Percentiles rank a stretch among this genome's conserved stretches.
phyloP scores from a whole-genome alignment of 1,140 invertebrate species.

The Acyrthosiphon pisum region DNA sequence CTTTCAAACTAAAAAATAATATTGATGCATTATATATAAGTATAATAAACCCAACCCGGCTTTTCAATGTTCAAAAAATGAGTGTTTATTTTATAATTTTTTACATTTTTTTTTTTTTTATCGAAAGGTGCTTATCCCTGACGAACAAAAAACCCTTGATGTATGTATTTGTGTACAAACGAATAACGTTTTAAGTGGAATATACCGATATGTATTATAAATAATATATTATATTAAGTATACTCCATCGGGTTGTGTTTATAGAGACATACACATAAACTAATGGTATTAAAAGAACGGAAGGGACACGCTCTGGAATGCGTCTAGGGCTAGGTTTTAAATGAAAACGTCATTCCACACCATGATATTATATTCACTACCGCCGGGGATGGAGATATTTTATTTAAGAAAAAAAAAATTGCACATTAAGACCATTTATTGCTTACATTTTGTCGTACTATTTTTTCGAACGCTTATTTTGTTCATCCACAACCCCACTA shows the following conservation, averaged over 20 bases:
- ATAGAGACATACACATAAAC: constrained; percentile 1
- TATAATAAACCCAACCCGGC: neutral
- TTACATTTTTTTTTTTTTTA: neutral
- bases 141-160: neutral
- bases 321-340: constrained; percentile 37
- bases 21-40: neutral
- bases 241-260: neutral
- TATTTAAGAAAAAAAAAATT: constrained; percentile 10
- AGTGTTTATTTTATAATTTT: constrained; percentile 29
- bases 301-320: constrained; percentile 29
- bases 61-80: neutral
- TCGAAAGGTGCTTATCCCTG: neutral
- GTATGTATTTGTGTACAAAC: neutral
- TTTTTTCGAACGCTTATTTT: neutral
- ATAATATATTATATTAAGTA: constrained; percentile 4
- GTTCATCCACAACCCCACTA: neutral
- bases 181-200: neutral
- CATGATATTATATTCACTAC: constrained; percentile 19
- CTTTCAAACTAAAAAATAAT: neutral
- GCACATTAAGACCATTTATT: constrained; percentile 39
- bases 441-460: neutral
- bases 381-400: neutral
- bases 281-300: constrained; percentile 28
- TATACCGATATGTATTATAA: neutral
- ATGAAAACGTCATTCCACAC: constrained; percentile 45